phyloP scores from a whole-genome alignment of 2,888 invertebrate genomes.

The Tiliacea aurago region DNA sequence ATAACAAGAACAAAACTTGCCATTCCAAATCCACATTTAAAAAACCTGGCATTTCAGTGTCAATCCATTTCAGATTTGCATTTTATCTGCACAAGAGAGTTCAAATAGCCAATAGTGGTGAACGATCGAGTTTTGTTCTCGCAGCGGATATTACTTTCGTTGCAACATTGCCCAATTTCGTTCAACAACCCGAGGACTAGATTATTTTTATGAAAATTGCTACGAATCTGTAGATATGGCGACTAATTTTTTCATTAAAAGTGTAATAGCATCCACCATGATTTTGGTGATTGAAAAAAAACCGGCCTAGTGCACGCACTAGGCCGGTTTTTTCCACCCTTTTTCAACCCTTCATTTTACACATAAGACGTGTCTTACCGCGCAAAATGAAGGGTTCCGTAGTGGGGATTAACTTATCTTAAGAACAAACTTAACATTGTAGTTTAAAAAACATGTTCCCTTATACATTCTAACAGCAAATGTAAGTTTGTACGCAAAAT shows the following conservation, averaged over 20 bases:
- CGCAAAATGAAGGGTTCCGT: no score
- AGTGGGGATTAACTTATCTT: no score
- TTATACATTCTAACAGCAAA: no score
- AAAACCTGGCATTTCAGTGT: conserved; percentile 10
- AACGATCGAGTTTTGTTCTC: conserved; percentile 36
- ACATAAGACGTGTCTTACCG: no score
- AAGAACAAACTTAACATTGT: no score
- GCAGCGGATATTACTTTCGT: conserved; percentile 54
- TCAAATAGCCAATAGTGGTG: conserved; percentile 42
- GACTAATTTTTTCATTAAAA: conserved; percentile 30
- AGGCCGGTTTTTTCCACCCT: no score
- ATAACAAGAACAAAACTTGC: neutral
- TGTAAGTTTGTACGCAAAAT: no score
- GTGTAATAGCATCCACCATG: neutral
- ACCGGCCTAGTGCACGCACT: no score
- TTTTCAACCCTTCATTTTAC: no score
- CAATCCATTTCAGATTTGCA: conserved; percentile 34
- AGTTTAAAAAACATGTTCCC: no score
- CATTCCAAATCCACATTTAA: neutral
- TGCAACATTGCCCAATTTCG: conserved; percentile 50
- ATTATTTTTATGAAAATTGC: conserved; percentile 51
- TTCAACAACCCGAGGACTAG: conserved; percentile 23
- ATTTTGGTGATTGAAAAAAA: neutral
- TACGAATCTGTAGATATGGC: conserved; percentile 8
- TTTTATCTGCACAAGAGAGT: conserved; percentile 24